Conservation (phyloP, 2,113 vertebrate genomes). For the Tympanuchus pallidicinctus region DNA sequence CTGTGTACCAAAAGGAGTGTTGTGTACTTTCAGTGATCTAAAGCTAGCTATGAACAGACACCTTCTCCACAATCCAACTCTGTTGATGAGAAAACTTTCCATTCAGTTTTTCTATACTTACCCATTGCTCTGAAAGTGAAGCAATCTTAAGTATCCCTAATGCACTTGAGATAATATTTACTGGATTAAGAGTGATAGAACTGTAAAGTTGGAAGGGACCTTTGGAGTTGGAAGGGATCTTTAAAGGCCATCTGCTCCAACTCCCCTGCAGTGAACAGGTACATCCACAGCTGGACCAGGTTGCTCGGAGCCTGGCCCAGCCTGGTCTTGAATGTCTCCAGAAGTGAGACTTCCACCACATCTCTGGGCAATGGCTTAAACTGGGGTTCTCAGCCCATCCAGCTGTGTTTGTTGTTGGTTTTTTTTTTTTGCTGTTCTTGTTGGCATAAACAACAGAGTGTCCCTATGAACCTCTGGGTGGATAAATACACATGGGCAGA, state of each 20-base stretch:
- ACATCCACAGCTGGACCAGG: too few relatives aligned
- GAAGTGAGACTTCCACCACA: too few relatives aligned
- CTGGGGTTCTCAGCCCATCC: background rate
- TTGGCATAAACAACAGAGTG: background rate
- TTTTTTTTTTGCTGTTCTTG: background rate
- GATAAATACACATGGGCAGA: background rate
- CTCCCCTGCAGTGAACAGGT: too few relatives aligned
- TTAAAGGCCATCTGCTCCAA: too few relatives aligned
- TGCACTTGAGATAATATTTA: background rate
- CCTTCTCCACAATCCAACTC: background rate
- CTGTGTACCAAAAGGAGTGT: accelerated
- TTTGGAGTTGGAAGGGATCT: too few relatives aligned
- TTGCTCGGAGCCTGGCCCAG: too few relatives aligned
- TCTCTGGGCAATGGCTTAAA: background rate
- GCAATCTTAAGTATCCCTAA: background rate
- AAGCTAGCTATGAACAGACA: background rate
- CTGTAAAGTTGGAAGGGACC: too few relatives aligned
- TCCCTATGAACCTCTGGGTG: background rate
- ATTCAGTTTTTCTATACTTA: background rate
- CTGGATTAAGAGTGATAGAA: background rate
- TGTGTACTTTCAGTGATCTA: background rate
- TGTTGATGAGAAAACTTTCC: background rate
- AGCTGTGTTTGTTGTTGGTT: background rate
- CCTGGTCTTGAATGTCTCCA: too few relatives aligned
- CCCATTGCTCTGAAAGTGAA: background rate